A percentile compares a stretch with the other conserved stretches of the same genome.
phyloP scores from a whole-genome alignment of 2,888 invertebrate species.

The Cerceris rybyensis region DNA sequence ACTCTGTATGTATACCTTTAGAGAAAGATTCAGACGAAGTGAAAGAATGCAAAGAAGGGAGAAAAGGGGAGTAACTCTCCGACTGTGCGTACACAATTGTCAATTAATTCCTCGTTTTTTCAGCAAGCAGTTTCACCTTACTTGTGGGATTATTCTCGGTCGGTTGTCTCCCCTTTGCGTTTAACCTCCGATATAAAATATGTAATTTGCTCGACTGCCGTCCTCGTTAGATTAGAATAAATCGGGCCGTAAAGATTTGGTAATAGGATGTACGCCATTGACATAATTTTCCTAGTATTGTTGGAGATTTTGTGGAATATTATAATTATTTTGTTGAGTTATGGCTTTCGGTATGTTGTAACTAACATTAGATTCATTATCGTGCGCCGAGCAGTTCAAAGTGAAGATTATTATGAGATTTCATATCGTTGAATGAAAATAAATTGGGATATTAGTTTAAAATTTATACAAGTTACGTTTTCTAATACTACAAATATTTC shows the following conservation, averaged over 20 bases:
- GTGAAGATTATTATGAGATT: too few relatives aligned
- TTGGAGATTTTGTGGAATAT: too few relatives aligned
- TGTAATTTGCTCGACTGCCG: slow-evolving; percentile 20
- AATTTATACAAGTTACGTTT: too few relatives aligned
- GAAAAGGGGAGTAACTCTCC: slow-evolving; percentile 4
- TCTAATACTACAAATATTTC: too few relatives aligned
- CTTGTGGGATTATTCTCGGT: slow-evolving; percentile 39
- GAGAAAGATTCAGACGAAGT: slow-evolving; percentile 8
- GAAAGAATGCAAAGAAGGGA: slow-evolving; percentile 2
- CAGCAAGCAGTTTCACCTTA: slow-evolving; percentile 44
- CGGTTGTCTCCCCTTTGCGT: not conserved
- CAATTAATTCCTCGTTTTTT: slow-evolving; percentile 52
- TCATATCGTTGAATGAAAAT: too few relatives aligned
- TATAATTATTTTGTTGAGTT: too few relatives aligned
- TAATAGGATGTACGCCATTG: too few relatives aligned
- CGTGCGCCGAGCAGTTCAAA: too few relatives aligned
- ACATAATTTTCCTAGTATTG: too few relatives aligned
- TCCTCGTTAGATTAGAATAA: slow-evolving; percentile 9
- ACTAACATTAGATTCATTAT: too few relatives aligned
- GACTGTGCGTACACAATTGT: slow-evolving; percentile 17
- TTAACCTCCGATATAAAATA: slow-evolving; percentile 41
- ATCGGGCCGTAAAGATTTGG: not conserved
- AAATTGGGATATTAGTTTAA: too few relatives aligned
- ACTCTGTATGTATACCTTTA: slow-evolving; percentile 65
- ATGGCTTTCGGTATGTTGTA: too few relatives aligned